phyloP scores from a whole-genome alignment of 2,888 invertebrate genomes.

The Tuta absoluta region DNA sequence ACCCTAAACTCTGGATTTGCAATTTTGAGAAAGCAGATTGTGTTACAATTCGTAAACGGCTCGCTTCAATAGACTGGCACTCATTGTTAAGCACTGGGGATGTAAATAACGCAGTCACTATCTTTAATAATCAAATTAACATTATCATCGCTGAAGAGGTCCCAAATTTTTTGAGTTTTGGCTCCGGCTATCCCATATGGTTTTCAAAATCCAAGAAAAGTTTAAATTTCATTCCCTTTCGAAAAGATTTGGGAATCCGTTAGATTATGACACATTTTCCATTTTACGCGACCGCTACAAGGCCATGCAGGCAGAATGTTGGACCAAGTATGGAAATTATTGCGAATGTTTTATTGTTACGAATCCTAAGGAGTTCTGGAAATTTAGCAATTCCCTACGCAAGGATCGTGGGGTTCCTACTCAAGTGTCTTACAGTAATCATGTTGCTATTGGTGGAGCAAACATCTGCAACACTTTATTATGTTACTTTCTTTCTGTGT shows the following conservation, averaged over 20 bases:
- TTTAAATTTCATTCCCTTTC: neutral
- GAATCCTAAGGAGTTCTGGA: constrained; percentile 10
- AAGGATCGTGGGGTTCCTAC: neutral
- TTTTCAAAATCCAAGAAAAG: constrained; percentile 23
- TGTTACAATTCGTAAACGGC: neutral
- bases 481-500: too few relatives aligned
- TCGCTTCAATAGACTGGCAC: constrained; percentile 3
- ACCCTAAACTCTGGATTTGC: neutral
- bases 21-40: constrained; percentile 19
- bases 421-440: neutral
- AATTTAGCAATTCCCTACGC: neutral
- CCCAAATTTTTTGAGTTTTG: neutral
- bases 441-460: too few relatives aligned
- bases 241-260: neutral
- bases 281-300: neutral
- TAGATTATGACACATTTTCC: constrained; percentile 13
- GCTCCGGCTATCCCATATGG: constrained; percentile 10
- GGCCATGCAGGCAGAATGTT: neutral
- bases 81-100: neutral
- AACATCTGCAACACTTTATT: too few relatives aligned
- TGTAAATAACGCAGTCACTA: neutral
- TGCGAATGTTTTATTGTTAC: neutral
- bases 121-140: neutral
- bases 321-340: neutral
- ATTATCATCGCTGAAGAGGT: neutral